A percentile compares a stretch with the other conserved stretches of the same genome.
These are phyloP conservation scores for Pavo muticus DNA, from an alignment of 2,113 vertebrate species.

Conservation along the genomic window DNA sequence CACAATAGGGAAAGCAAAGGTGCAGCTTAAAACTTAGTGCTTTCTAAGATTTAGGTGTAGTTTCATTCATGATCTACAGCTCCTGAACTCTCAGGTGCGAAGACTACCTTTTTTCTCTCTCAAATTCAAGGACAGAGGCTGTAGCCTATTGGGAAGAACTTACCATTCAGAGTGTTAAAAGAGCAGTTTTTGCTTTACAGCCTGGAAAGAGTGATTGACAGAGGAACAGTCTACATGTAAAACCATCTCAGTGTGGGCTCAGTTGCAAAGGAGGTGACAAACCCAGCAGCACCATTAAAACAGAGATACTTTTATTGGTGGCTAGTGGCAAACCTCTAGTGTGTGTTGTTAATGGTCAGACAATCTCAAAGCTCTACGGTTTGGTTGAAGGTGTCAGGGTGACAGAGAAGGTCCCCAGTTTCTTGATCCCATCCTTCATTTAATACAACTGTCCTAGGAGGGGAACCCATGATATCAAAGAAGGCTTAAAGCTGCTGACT, in stretches of 20 bases:
- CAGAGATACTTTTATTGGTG: not conserved
- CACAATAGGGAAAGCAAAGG: not conserved
- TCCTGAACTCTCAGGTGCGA: not conserved
- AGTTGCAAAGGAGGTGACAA: not conserved
- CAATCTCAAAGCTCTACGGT: not conserved
- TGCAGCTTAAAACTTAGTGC: not conserved
- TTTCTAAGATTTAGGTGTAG: not conserved
- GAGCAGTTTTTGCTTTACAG: not conserved
- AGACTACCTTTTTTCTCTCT: not conserved
- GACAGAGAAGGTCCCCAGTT: not conserved
- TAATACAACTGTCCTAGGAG: not conserved
- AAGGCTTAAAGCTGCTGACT: not conserved
- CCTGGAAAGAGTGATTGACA: not conserved
- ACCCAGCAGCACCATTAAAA: not conserved
- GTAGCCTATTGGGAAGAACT: not conserved
- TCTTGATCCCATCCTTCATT: not conserved
- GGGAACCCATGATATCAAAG: not conserved
- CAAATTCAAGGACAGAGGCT: not conserved
- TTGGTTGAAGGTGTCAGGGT: not conserved
- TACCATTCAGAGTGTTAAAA: not conserved
- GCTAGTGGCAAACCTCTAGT: not conserved
- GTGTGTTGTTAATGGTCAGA: not conserved
- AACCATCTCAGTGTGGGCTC: not conserved
- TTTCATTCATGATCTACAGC: not conserved
- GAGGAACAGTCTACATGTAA: not conserved